phyloP scores from a whole-genome alignment of 2,888 invertebrate species.

The Parapristionchus giblindavisi region DNA sequence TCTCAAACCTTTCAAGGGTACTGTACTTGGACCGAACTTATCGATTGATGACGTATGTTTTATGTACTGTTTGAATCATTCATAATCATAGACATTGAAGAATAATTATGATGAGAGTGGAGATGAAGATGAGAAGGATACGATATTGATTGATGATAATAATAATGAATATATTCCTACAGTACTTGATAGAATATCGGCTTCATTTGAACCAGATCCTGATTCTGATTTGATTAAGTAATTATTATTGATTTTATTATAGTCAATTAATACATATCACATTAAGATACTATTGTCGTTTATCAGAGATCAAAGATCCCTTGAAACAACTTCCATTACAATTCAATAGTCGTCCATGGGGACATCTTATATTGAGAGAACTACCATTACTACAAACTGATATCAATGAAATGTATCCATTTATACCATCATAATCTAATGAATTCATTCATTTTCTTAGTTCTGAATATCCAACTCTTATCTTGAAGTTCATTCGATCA shows the following conservation, averaged over 20 bases:
- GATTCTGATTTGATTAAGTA: background rate
- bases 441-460: background rate
- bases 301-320: background rate
- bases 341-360: conserved; percentile 15
- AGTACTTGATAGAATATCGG: conserved; percentile 20
- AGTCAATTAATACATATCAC: background rate
- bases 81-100: background rate
- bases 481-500: conserved; percentile 8
- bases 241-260: background rate
- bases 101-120: background rate
- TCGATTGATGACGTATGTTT: conserved; percentile 14
- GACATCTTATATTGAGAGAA: background rate
- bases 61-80: background rate
- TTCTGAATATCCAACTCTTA: conserved; percentile 4
- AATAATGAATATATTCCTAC: background rate
- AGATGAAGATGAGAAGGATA: conserved; percentile 7
- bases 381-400: conserved; percentile 12
- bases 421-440: background rate
- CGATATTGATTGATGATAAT: background rate
- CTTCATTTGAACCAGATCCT: conserved; percentile 5
- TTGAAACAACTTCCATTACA: background rate
- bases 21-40: no score
- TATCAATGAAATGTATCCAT: background rate
- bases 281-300: background rate
- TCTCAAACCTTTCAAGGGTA: background rate